phyloP scores from a whole-genome alignment of 2,113 vertebrate species.

The Thalassarche chlororhynchos region DNA sequence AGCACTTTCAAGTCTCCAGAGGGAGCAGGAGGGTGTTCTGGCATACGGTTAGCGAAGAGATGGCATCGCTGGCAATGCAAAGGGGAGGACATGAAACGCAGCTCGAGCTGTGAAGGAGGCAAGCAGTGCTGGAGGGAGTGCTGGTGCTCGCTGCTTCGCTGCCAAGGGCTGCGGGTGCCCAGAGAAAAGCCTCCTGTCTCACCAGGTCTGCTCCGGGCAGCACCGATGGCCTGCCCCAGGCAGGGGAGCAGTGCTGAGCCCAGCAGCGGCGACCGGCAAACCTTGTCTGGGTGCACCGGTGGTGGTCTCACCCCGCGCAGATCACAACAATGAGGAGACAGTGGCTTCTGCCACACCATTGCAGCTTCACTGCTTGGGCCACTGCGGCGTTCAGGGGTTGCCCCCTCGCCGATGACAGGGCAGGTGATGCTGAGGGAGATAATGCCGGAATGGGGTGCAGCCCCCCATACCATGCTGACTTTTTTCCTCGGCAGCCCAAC shows the following conservation, averaged over 20 bases:
- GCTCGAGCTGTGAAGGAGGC: neutral
- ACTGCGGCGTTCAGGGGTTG: rapidly evolving
- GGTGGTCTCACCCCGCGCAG: rapidly evolving
- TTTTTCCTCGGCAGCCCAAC: neutral
- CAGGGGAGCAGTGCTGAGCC: neutral
- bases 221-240: rapidly evolving
- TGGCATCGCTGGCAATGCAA: neutral
- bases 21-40: neutral
- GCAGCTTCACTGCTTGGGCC: neutral
- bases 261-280: rapidly evolving
- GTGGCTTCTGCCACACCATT: neutral
- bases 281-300: rapidly evolving
- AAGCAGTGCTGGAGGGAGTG: neutral
- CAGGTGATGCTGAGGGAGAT: neutral
- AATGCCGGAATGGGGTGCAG: neutral
- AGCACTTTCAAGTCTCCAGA: neutral
- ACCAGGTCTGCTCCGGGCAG: too few relatives aligned
- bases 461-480: neutral
- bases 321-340: rapidly evolving
- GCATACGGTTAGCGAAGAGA: neutral
- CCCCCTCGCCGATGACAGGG: neutral
- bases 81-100: neutral
- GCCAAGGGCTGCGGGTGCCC: neutral
- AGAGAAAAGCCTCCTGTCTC: neutral
- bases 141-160: neutral